These are phyloP conservation scores for Drosophila neotestacea DNA, from an alignment of 2,888 invertebrate species.

Conservation along the genomic window DNA sequence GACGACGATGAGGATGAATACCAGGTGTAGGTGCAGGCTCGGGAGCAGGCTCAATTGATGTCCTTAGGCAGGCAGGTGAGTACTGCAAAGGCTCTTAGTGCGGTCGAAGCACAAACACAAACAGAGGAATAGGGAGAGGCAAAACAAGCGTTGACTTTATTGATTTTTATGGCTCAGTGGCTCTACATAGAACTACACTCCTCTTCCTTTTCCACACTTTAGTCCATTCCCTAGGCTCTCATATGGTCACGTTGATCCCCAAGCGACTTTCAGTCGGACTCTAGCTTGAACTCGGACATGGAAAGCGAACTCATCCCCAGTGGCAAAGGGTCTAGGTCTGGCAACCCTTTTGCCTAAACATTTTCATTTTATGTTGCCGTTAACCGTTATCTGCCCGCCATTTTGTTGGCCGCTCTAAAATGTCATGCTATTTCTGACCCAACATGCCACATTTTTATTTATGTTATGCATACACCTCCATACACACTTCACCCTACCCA, in stretches of 20 bases:
- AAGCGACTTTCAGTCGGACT: slow-evolving; percentile 24
- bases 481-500: slow-evolving; percentile 2
- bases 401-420: slow-evolving; percentile 71
- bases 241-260: slow-evolving; percentile 19
- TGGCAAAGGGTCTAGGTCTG: slow-evolving; percentile 9
- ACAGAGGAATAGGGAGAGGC: not conserved
- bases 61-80: slow-evolving; percentile 52
- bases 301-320: slow-evolving; percentile 12
- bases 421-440: slow-evolving; percentile 81
- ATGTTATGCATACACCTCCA: slow-evolving; percentile 58
- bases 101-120: not conserved
- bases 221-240: not conserved
- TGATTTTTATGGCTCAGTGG: slow-evolving; percentile 78
- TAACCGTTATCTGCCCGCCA: slow-evolving; percentile 69
- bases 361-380: slow-evolving; percentile 68
- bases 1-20: not conserved
- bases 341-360: slow-evolving; percentile 72
- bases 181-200: slow-evolving; percentile 18
- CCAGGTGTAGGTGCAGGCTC: not conserved
- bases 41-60: slow-evolving; percentile 42
- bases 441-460: slow-evolving; percentile 80
- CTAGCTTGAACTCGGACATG: slow-evolving; percentile 20
- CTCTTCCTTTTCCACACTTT: not conserved
- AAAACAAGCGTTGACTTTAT: slow-evolving; percentile 63
- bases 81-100: slow-evolving; percentile 21